Base-by-base conservation (phyloP, 1,140 invertebrate species). In the Teleogryllus occipitalis region DNA sequence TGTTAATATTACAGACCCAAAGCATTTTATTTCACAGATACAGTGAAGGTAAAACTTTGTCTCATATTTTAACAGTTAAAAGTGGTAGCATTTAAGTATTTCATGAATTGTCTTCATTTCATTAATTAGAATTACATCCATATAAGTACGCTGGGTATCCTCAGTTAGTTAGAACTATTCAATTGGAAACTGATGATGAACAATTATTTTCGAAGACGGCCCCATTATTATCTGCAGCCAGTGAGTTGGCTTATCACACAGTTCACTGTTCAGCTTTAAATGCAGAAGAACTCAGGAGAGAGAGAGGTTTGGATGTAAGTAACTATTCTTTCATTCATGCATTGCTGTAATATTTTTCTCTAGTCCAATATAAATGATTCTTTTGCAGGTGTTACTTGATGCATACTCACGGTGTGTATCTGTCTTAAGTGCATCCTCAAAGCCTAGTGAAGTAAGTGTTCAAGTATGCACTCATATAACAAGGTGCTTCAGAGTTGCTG, bases 81-180 rank as follows among this genome's bases (percentile, higher is more conserved):
- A 18, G 21, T 21, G 1, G 72, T 1, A 74, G 21, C 72, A 74
- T n/a, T 74, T 39, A 39, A 39, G 27, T 39, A 39, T 39, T 39
- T 39, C 27, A 39, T 39, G 5, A 39, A 39, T 39, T 39, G 27
- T 39, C 27, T 39, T 18, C 8, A 14, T 10, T 8, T 49, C 76
- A 46, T 81, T 80, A 86, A 87, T 80, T 83, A 96, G 96, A 96
- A 81, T 87, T 99, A 49, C 91, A 95, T 80, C 97, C 97, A 7
- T 99, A 99, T 88, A 99, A 99, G 87, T 99, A 99, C 88, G 96
- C 98, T 76, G 98, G 98, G 7, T 99, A 99, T 88, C 95, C 96
- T 0, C 97, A 98, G 88, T 88, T 99, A 12, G 96, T 99, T 48
- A 97, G 97, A 86, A 99, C 98, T 0, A 97, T 99, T 79, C 90